phyloP scores from a whole-genome alignment of 2,797 vertebrate species.

The Eulemur rubriventer region DNA sequence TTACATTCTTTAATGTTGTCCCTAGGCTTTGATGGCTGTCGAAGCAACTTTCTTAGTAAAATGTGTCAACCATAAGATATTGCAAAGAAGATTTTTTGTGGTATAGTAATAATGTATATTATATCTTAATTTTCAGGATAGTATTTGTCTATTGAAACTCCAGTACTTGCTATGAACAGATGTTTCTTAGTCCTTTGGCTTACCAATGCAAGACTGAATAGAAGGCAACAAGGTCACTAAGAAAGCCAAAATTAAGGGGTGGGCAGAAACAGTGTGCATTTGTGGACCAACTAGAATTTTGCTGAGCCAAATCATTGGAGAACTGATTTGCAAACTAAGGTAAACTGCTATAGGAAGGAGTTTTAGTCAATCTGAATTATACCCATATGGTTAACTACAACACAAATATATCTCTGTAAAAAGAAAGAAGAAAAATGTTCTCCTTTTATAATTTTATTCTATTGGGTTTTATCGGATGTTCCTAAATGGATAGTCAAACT shows the following conservation, averaged over 20 bases:
- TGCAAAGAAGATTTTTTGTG: not conserved
- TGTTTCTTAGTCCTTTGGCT: not conserved
- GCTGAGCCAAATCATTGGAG: not conserved
- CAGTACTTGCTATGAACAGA: not conserved
- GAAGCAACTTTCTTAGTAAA: not conserved
- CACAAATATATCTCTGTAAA: not conserved
- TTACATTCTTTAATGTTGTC: not conserved
- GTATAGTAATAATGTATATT: not conserved
- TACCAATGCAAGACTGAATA: not conserved
- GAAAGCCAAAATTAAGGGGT: not conserved
- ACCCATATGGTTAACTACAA: not conserved
- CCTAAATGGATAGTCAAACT: slow-evolving; percentile 74
- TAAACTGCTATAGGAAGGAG: not conserved
- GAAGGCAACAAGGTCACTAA: not conserved
- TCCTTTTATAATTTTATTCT: slow-evolving; percentile 65
- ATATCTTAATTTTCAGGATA: slow-evolving; percentile 2
- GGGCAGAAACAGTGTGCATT: not conserved
- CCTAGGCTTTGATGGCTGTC: not conserved
- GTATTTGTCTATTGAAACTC: slow-evolving; percentile 29
- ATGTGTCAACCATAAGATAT: not conserved
- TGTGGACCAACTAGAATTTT: not conserved
- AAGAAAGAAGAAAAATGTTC: not conserved
- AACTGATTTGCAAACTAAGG: not conserved
- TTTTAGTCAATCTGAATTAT: not conserved
- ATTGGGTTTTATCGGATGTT: slow-evolving; percentile 54